Conservation (phyloP, 2,888 invertebrate genomes). For the Archaeoteleia sp. region DNA sequence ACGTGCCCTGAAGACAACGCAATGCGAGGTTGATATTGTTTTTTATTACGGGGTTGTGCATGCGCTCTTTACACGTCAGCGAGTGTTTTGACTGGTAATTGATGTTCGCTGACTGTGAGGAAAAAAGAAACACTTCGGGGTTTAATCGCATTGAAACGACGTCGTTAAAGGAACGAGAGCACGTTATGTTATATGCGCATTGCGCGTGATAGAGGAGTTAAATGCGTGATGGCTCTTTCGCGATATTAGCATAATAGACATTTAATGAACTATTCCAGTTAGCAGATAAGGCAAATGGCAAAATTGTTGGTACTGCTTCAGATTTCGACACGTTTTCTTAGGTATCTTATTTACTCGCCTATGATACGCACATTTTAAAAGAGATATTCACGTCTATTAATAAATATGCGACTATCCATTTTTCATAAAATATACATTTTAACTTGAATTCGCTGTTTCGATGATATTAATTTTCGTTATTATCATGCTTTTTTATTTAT, state of each 20-base stretch:
- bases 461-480: too few species aligned
- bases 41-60: slow-evolving; percentile 21
- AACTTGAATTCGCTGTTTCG: too few species aligned
- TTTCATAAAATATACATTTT: too few species aligned
- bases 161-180: slow-evolving; percentile 4
- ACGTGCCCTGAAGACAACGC: slow-evolving; percentile 34
- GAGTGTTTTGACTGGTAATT: slow-evolving; percentile 34
- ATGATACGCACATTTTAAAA: too few species aligned
- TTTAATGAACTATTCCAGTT: not conserved
- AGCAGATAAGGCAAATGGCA: too few species aligned
- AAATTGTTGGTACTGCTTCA: too few species aligned
- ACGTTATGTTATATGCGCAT: not conserved
- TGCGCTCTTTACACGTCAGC: slow-evolving; percentile 22
- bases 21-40: slow-evolving; percentile 36
- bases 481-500: too few species aligned
- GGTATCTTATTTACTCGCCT: too few species aligned
- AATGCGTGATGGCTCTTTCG: slow-evolving; percentile 2
- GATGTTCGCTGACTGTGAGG: slow-evolving; percentile 18
- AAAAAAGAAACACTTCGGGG: slow-evolving; percentile 7
- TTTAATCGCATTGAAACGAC: slow-evolving; percentile 3
- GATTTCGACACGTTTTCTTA: too few species aligned
- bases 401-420: too few species aligned
- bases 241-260: slow-evolving; percentile 16
- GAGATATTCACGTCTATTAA: too few species aligned
- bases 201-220: not conserved